Conservation (phyloP, 1,140 invertebrate genomes). For the Galleria mellonella region DNA sequence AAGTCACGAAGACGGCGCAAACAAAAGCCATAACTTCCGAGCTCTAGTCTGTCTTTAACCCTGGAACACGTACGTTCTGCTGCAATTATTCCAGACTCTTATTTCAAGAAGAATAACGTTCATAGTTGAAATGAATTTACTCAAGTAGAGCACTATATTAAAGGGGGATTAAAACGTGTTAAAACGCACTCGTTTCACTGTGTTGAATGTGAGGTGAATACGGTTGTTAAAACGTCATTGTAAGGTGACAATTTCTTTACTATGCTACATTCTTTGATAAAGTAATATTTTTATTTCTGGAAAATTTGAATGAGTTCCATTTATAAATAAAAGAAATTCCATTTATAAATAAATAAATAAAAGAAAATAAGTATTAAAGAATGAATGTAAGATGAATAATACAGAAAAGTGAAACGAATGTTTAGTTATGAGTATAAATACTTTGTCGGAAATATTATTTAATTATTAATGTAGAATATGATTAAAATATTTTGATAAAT, state of each 20-base stretch:
- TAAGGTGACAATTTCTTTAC: neutral
- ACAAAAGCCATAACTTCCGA: constrained; percentile 36
- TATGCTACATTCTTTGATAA: too few relatives aligned
- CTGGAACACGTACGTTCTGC: neutral
- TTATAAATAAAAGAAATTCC: too few relatives aligned
- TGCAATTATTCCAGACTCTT: neutral
- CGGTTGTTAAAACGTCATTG: constrained; percentile 1
- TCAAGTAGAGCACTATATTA: neutral
- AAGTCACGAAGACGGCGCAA: constrained; percentile 34
- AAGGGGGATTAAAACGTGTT: constrained; percentile 3
- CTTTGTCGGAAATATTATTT: too few relatives aligned
- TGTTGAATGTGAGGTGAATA: neutral
- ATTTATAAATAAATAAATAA: too few relatives aligned
- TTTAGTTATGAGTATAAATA: too few relatives aligned
- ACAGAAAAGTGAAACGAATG: too few relatives aligned
- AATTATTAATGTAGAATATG: too few relatives aligned
- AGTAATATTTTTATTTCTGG: too few relatives aligned
- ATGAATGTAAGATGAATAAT: too few relatives aligned
- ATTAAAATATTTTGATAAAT: too few relatives aligned
- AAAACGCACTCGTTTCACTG: neutral
- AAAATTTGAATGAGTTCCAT: too few relatives aligned
- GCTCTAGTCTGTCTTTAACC: neutral
- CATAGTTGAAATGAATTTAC: neutral
- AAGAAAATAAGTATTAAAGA: too few relatives aligned
- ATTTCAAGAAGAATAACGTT: neutral